Conservation (phyloP, 2,113 vertebrate genomes). For the Delphinapterus leucas region DNA sequence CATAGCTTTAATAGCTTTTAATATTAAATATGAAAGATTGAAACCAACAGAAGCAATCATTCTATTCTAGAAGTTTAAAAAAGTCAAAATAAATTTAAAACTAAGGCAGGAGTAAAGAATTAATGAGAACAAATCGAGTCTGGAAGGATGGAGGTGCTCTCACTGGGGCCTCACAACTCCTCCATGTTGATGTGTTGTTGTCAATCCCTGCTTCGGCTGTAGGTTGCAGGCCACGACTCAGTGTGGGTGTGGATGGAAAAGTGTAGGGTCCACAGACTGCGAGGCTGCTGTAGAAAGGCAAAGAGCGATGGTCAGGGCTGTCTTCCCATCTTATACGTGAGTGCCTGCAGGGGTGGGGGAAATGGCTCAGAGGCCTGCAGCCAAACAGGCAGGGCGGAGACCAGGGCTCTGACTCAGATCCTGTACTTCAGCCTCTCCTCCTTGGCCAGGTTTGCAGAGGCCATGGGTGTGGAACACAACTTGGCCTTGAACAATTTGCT, state of each 20-base stretch:
- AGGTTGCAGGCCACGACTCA: rapidly evolving
- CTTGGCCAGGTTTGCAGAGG: background rate
- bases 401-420: background rate
- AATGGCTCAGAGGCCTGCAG: background rate
- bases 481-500: background rate
- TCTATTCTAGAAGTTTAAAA: background rate
- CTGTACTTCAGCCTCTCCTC: background rate
- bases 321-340: too few relatives aligned
- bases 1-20: background rate
- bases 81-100: background rate
- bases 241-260: background rate
- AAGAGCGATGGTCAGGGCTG: rapidly evolving
- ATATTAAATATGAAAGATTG: background rate
- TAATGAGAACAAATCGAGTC: background rate
- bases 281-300: background rate
- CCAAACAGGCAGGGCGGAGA: too few relatives aligned
- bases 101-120: background rate
- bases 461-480: background rate
- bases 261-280: background rate
- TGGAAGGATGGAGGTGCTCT: background rate
- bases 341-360: too few relatives aligned
- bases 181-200: background rate
- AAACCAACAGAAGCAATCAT: background rate
- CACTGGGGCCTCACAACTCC: background rate
- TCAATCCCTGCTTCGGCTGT: background rate